A percentile compares a stretch with the other conserved stretches of the same genome.
These are phyloP conservation scores for Hypothenemus hampei DNA, from an alignment of 1,140 invertebrate species.

Conservation along the genomic window DNA sequence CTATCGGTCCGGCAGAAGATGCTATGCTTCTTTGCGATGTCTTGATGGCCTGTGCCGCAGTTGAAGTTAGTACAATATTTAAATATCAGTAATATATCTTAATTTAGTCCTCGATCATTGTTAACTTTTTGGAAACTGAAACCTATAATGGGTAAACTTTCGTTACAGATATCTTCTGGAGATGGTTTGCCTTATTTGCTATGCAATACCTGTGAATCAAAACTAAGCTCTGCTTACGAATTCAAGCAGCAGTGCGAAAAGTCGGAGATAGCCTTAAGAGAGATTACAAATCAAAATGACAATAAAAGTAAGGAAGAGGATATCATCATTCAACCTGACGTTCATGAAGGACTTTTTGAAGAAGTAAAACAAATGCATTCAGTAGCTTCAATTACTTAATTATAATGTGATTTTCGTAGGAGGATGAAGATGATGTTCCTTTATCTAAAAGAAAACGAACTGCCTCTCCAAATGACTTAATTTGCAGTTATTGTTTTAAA, in stretches of 20 bases:
- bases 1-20: constrained; percentile 22
- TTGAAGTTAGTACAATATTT: constrained; percentile 52
- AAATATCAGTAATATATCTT: too few relatives aligned
- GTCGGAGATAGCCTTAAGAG: constrained; percentile 51
- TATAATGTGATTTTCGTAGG: neutral
- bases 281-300: constrained; percentile 30
- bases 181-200: constrained; percentile 45
- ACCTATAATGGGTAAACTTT: neutral
- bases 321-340: constrained; percentile 41
- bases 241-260: constrained; percentile 47
- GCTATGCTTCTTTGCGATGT: constrained; percentile 51
- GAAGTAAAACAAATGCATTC: constrained; percentile 4
- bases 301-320: constrained; percentile 25
- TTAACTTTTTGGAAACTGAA: neutral
- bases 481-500: constrained; percentile 38
- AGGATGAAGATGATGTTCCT: constrained; percentile 35
- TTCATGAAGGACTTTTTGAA: constrained; percentile 30
- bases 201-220: constrained; percentile 43
- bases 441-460: constrained; percentile 30
- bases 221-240: constrained; percentile 43
- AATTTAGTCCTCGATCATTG: too few relatives aligned
- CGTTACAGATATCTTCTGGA: constrained; percentile 39
- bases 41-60: constrained; percentile 54
- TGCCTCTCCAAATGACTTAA: constrained; percentile 15
- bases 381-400: neutral